Evolutionary conservation across 2,113 vertebrate species (phyloP).

Genomic region (Tichodroma muraria): DNA sequence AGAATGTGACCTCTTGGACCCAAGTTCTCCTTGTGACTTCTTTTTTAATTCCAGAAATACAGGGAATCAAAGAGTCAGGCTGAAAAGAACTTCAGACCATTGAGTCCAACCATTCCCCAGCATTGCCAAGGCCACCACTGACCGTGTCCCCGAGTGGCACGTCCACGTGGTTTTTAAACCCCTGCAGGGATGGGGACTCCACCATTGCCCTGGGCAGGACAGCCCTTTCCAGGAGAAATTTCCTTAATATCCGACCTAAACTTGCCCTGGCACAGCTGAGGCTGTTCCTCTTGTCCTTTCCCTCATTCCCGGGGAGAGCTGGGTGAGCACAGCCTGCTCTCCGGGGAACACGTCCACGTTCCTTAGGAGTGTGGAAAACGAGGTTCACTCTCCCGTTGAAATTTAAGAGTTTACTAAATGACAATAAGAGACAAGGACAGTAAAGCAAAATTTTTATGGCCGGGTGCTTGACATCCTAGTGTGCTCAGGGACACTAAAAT

Average conservation of each 20-base stretch:
- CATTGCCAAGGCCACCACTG: not conserved
- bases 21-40: not conserved
- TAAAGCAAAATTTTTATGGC: too few relatives aligned
- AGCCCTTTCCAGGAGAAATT: not conserved
- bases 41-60: not conserved
- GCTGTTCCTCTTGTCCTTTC: not conserved
- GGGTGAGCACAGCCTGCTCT: not conserved
- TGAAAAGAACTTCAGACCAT: not conserved
- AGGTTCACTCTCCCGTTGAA: too few relatives aligned
- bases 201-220: not conserved
- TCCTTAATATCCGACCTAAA: not conserved
- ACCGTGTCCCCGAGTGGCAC: not conserved
- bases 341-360: fast-evolving
- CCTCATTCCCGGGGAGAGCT: not conserved
- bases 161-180: not conserved
- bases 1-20: not conserved
- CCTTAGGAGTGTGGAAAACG: too few relatives aligned
- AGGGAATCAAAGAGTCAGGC: not conserved
- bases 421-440: too few relatives aligned
- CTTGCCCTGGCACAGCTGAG: not conserved
- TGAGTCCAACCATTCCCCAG: too few relatives aligned
- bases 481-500: too few relatives aligned
- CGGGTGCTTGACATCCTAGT: too few relatives aligned
- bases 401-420: too few relatives aligned
- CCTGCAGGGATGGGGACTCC: not conserved